A percentile compares a stretch with the other conserved stretches of the same genome.
Evolutionary conservation across 1,140 invertebrate species (phyloP).

Genomic region (Ceratoteleas bidentatus): DNA sequence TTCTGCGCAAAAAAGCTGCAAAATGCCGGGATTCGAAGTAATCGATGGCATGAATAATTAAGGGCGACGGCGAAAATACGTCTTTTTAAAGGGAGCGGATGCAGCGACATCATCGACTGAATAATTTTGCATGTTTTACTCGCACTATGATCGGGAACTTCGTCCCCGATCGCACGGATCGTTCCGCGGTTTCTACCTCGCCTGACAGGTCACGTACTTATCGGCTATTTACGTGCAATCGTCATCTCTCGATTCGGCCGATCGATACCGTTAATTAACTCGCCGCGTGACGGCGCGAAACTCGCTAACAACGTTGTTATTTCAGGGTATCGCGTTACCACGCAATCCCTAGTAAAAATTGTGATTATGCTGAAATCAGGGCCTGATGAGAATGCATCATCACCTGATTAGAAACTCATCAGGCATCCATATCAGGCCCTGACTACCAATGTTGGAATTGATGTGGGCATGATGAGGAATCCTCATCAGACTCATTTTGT

Average conservation of each 20-base stretch:
- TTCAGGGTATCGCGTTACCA: background rate
- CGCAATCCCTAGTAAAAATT: too few species aligned
- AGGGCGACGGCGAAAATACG: slow-evolving; percentile 23
- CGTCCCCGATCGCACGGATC: too few species aligned
- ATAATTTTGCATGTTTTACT: slow-evolving; percentile 38
- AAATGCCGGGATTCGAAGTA: slow-evolving; percentile 26
- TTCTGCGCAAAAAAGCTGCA: slow-evolving; percentile 9
- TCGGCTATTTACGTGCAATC: background rate
- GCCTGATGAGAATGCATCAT: too few species aligned
- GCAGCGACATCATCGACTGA: slow-evolving; percentile 34
- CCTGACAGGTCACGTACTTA: slow-evolving; percentile 1
- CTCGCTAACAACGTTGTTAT: too few species aligned
- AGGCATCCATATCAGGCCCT: too few species aligned
- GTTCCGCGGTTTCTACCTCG: background rate
- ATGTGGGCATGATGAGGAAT: too few species aligned
- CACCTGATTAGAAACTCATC: too few species aligned
- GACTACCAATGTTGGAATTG: too few species aligned
- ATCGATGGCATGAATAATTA: slow-evolving; percentile 48
- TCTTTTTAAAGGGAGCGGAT: slow-evolving; percentile 32
- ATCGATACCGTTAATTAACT: background rate
- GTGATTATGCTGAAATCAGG: too few species aligned
- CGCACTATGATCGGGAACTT: slow-evolving; percentile 15
- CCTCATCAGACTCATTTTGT: too few species aligned
- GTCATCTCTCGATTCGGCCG: background rate
- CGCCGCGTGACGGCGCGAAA: too few species aligned